Evolutionary conservation across 2,888 invertebrate genomes (phyloP), one percentile per base, ranked within the genome.

Genomic region (Megamerina dolium): DNA sequence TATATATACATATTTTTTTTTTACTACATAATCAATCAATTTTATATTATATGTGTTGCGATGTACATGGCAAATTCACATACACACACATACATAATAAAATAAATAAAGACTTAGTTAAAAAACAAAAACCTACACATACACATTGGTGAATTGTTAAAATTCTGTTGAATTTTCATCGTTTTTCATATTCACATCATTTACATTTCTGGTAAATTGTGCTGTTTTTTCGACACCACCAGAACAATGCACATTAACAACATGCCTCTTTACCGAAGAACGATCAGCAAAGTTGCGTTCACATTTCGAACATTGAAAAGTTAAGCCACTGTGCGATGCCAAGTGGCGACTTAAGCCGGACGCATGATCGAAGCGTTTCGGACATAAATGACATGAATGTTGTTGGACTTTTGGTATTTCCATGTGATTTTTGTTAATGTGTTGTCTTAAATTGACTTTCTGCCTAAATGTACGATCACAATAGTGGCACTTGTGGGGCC

Each of bases 391-490:
- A 61, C 86, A 86, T 59, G 78, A 75, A 63, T 85, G 83, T 49
- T 82, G 70, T 68, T 27, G 77, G 74, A 60, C 74, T 72, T 55
- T 79, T 71, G 78, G 77, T 48, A 74, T 76, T 38, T 79, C 77
- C 30, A 78, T 75, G 59, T 82, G 81, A 21, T 76, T 72, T 2
- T 77, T 70, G 29, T 60, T 60, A 59, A 78, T 75, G 64, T 87
- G 87, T 20, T 79, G 74, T 14, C 72, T 70, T 14, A 87, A 71
- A 36, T 83, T 79, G 54, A 80, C 79, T 50, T 83, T 81, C 66
- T 86, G 86, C 1, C 84, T 82, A 68, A 84, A 87, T 48, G 82
- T 78, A 61, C 81, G 81, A 1, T 76, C 73, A 58, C 87, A 87
- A 49, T 72, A 68, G 1, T 74, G 65, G 61, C 87, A 87, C 51